Evolutionary conservation across 1,140 invertebrate species (phyloP).

Genomic region (Acyrthosiphon pisum): DNA sequence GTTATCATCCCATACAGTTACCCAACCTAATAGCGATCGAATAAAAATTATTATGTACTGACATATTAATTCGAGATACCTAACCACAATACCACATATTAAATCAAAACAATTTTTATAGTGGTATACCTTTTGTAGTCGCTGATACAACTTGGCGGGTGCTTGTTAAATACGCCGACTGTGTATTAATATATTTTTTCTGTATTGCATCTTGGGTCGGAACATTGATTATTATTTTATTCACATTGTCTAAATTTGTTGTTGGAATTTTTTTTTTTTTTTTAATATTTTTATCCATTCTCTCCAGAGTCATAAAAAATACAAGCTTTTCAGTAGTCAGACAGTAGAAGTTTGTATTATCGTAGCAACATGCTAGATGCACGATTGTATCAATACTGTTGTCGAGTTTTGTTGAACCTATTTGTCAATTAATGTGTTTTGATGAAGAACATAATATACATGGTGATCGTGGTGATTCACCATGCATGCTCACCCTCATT

Average conservation of each 20-base stretch:
- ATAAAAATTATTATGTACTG: neutral
- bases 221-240: neutral
- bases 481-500: too few relatives aligned
- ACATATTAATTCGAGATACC: neutral
- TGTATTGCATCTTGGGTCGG: neutral
- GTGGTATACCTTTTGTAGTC: slow-evolving; percentile 26
- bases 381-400: neutral
- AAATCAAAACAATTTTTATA: neutral
- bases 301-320: slow-evolving; percentile 28
- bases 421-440: neutral
- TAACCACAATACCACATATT: neutral
- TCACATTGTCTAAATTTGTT: neutral
- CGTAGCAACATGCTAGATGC: neutral
- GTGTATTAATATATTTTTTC: slow-evolving; percentile 22
- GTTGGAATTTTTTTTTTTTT: neutral
- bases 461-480: too few relatives aligned
- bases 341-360: slow-evolving; percentile 18
- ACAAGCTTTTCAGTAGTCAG: slow-evolving; percentile 8
- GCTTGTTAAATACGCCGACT: slow-evolving; percentile 5
- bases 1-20: slow-evolving; percentile 35
- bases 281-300: neutral
- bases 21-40: neutral
- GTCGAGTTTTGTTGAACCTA: slow-evolving; percentile 13
- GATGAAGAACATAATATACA: neutral
- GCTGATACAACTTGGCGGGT: slow-evolving; percentile 34